Percentiles rank a stretch among this genome's conserved stretches.
These are phyloP conservation scores for Phrynosoma blainvillii DNA, from an alignment of 2,113 vertebrate species.

Conservation along the genomic window DNA sequence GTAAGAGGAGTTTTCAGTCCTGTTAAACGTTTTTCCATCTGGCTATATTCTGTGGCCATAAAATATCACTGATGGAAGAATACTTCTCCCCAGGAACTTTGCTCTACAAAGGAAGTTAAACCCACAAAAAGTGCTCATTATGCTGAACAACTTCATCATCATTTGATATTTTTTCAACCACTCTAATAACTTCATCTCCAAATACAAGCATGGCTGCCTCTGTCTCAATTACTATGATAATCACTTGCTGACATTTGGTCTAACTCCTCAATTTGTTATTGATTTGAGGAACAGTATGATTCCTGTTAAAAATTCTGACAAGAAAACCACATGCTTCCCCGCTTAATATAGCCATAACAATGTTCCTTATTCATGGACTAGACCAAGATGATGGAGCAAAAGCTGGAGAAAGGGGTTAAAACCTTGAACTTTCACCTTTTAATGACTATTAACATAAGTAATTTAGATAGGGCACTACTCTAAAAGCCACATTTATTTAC, in stretches of 20 bases:
- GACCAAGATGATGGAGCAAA: constrained; percentile 51
- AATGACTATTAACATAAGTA: constrained; percentile 58
- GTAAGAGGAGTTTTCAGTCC: constrained; percentile 43
- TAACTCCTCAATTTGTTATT: constrained; percentile 65
- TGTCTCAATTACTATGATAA: constrained; percentile 69
- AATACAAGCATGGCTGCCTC: constrained; percentile 48
- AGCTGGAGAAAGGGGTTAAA: constrained; percentile 49
- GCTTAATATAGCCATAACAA: constrained; percentile 68
- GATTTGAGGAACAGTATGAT: constrained; percentile 65
- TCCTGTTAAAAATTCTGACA: constrained; percentile 61
- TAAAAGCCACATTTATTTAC: constrained; percentile 54
- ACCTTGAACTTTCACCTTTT: constrained; percentile 43
- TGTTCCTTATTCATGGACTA: constrained; percentile 59
- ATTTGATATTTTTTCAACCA: constrained; percentile 60
- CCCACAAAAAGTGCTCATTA: constrained; percentile 66
- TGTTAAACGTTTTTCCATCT: constrained; percentile 51
- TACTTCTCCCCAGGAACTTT: constrained; percentile 53
- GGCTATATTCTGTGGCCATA: constrained; percentile 48
- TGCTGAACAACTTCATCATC: constrained; percentile 63
- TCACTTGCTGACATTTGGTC: constrained; percentile 68
- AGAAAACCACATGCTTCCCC: constrained; percentile 74
- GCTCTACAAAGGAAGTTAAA: constrained; percentile 62
- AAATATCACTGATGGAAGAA: constrained; percentile 61
- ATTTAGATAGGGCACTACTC: constrained; percentile 53
- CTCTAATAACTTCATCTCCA: constrained; percentile 54